Base-by-base conservation (phyloP, 2,113 vertebrate species). In the Mionectes macconnelli region DNA sequence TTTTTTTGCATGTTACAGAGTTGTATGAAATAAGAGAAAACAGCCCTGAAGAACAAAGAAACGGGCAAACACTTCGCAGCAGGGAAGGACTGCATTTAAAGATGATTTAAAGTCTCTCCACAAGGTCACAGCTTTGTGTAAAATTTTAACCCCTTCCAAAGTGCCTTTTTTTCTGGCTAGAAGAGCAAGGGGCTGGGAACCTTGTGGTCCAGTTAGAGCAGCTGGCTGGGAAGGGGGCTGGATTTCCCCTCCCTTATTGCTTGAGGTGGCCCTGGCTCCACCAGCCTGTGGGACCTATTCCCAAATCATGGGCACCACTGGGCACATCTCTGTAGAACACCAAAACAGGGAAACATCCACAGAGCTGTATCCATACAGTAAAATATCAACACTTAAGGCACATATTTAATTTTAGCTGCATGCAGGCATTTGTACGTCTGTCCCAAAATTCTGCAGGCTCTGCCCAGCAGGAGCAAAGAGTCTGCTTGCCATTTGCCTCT, bases 181-280 rank as follows among this genome's bases (percentile, higher is more conserved):
- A 28, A 69, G 37, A 60, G 57, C 27, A 37, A 63, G 40, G 66
- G 35, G 23, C 35, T 37, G 31, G 45, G 56, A 66, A 14, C 13
- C 49, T 28, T 2, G 16, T 40, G 55, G 31, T 66, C 60, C 52
- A 47, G 66, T 56, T 44, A 53, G 49, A 64, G 69, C 31, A 64
- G 40, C 39, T 42, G 59, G 12, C 44, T 4, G 8, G 37, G 12
- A 10, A 28, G 8, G 31, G 8, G 4, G 6, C 18, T 0, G 3
- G 33, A 57, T 55, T 78, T 75, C 45, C 69, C 42, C 37, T 87
- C 30, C 57, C 56, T 31, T 4, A 33, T 30, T 30, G 31, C 39
- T 39, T 10, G 14, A 44, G 45, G 22, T 30, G 57, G 56, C 50
- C n/a, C 18, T 0, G 0, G n/a, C 8, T 24, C 62, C 62, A 31